phyloP scores from a whole-genome alignment of 2,888 invertebrate species.

The Molorchus minor region DNA sequence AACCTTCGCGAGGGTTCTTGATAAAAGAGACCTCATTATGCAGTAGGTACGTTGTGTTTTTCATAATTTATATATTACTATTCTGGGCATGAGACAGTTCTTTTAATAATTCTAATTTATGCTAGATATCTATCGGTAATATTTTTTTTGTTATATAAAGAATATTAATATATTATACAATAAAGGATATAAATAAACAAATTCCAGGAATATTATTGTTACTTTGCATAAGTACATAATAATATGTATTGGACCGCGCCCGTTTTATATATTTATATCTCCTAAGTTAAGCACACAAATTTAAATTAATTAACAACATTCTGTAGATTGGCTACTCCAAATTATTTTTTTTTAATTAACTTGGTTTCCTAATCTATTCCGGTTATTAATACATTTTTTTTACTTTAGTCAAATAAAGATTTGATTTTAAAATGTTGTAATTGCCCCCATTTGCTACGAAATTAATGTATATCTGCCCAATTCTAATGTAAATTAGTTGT shows the following conservation, averaged over 20 bases:
- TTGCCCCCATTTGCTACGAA: background rate
- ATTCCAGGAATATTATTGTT: conserved; percentile 14
- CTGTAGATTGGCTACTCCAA: conserved; percentile 24
- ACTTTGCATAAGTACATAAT: conserved; percentile 14
- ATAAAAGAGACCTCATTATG: conserved; percentile 32
- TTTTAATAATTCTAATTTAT: conserved; percentile 40
- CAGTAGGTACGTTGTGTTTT: conserved; percentile 44
- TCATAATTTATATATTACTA: conserved; percentile 53
- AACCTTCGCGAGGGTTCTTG: conserved; percentile 24
- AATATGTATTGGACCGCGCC: conserved; percentile 14
- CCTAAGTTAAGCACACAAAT: conserved; percentile 22
- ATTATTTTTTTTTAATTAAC: conserved; percentile 18
- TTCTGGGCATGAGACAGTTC: conserved; percentile 42
- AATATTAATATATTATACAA: background rate
- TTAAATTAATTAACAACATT: conserved; percentile 26
- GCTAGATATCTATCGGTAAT: conserved; percentile 40
- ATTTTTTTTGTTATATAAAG: conserved; percentile 6
- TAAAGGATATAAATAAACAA: conserved; percentile 11
- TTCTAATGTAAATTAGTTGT: no score
- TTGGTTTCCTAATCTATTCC: conserved; percentile 20
- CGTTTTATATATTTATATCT: conserved; percentile 15
- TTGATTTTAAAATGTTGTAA: conserved; percentile 1
- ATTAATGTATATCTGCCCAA: no score
- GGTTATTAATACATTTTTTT: background rate
- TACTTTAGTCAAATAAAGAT: background rate